Evolutionary conservation across 2,113 vertebrate species (phyloP), one percentile per base, ranked within the genome.

Genomic region (Camelus dromedarius): DNA sequence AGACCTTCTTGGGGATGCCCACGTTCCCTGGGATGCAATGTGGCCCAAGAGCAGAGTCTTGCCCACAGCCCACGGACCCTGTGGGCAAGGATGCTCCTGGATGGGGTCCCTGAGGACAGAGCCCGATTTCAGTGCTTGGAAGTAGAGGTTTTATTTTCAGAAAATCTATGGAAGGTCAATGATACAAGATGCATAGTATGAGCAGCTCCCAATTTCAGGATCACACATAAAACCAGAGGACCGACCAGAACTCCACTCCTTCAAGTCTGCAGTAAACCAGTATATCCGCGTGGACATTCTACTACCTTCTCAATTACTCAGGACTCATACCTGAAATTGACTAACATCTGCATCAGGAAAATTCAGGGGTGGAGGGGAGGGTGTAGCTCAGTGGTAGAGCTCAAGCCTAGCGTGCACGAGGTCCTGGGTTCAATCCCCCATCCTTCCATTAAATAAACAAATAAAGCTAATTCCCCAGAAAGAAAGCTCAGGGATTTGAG

Each of bases 271-370:
- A 7, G 22, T 5, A 28, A 89, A 2, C n/a, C 28, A 35, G 62
- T 28, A 48, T 38, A 24, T 6, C 16, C 6, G 8, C 16, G 30
- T 24, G 3, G 7, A 14, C 0, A 0, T 70, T 66, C 50, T 28
- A 9, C 70, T 38, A 18, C 35, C 16, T 54, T 70, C 50, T 64
- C 30, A 3, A 9, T 64, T 84, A 58, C 12, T 66, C 30, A n/a
- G 30, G 69, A 56, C 16, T 76, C 4, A 38, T 50, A 12, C 13
- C 6, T 58, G 13, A 80, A 86, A 75, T 6, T 46, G 32, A 48
- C 67, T 80, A 72, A 4, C 16, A 11, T 14, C 38, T 67, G 11
- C 66, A 0, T 66, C n/a, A 62, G 64, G 30, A 46, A 73, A 56
- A 64, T 32, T 28, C 28, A 77, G 38, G 38, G 38, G 38, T 42